Evolutionary conservation across 1,140 invertebrate genomes (phyloP), one percentile per base, ranked within the genome.

Genomic region (Drosophila orosa): DNA sequence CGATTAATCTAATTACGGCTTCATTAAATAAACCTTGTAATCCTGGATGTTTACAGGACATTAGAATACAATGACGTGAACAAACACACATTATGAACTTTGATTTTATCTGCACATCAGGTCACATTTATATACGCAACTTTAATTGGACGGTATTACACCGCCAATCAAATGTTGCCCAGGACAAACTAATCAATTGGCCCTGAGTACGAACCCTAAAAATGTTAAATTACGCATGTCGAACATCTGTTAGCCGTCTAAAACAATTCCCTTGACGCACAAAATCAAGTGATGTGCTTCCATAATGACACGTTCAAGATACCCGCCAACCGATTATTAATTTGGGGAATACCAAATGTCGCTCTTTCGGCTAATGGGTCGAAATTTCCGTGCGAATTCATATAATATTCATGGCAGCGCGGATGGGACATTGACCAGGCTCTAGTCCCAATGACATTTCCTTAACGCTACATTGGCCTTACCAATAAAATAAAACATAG

Each of bases 401-500:
- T 82, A 37, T 44, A 68, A 73, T 71, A 87, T 82, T 82, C 69
- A 77, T 42, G 39, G 12, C 7, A 19, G 33, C 19, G 13, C 15
- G 60, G 19, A 5, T 35, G 27, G 59, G 60, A 37, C 83, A 61
- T 68, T 59, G 63, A 63, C 57, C 47, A 45, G 27, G 59, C 71
- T 37, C 31, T 55, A 33, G 48, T 33, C 47, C 19, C 61, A 76
- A 55, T 80, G 85, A 71, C 78, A 82, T 86, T 75, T 86, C 56
- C 78, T 73, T 61, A 83, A 76, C 66, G 72, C 60, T 44, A 76
- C 59, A 77, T 80, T 72, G 75, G 50, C 48, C 65, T 48, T 45
- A 54, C 40, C 35, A 75, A 76, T 55, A 42, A 74, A 60, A 71
- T 60, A 45, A 42, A 45, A 12, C 39, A 17, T n/a, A 29, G 9